These are phyloP conservation scores for Rhizoglyphus robini DNA, from an alignment of 1,140 invertebrate species.

Conservation along the genomic window DNA sequence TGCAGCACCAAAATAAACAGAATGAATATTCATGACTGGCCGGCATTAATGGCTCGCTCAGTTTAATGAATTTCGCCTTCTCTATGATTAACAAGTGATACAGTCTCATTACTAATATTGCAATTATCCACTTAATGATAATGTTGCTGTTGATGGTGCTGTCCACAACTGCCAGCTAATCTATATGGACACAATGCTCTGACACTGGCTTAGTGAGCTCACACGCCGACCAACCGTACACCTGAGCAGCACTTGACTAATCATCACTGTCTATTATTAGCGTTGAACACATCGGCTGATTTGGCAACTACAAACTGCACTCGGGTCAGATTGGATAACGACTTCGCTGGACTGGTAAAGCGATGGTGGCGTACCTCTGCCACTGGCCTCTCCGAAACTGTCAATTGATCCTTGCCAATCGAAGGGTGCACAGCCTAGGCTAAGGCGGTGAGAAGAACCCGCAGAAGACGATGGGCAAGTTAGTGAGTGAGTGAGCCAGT, in stretches of 20 bases:
- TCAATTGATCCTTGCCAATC: too few species aligned
- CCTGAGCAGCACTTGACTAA: neutral
- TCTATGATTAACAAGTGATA: conserved; percentile 11
- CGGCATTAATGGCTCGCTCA: conserved; percentile 3
- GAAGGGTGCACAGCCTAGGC: neutral
- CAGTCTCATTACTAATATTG: conserved; percentile 15
- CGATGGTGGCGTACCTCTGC: too few species aligned
- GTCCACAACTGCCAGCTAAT: neutral
- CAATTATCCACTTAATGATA: conserved; percentile 15
- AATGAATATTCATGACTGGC: conserved; percentile 5
- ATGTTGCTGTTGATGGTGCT: neutral
- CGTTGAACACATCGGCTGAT: neutral
- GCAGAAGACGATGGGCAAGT: too few species aligned
- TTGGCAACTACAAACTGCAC: neutral
- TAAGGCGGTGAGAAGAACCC: too few species aligned
- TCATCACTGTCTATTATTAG: conserved; percentile 5
- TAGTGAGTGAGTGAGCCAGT: neutral
- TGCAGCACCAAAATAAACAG: conserved; percentile 9
- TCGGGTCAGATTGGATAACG: too few species aligned
- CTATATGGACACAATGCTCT: neutral
- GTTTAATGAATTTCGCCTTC: conserved; percentile 5
- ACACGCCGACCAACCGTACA: neutral
- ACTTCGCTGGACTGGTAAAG: too few species aligned
- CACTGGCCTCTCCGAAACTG: too few species aligned
- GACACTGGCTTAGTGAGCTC: neutral